Conservation (phyloP, 2,113 vertebrate genomes). For the Gallinago jamesoni region DNA sequence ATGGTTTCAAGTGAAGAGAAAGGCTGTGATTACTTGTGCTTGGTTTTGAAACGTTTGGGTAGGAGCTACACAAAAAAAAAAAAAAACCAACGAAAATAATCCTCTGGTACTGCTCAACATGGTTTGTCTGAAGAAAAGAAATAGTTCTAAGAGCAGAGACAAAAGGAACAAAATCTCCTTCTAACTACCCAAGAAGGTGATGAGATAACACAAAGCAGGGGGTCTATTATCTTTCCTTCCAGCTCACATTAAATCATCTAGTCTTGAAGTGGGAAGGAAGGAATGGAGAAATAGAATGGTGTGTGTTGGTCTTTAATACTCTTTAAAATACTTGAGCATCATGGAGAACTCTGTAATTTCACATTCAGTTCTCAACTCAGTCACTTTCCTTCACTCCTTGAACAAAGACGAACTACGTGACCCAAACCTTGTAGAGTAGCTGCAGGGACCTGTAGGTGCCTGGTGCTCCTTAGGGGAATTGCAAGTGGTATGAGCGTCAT, state of each 20-base stretch:
- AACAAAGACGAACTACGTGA: not conserved
- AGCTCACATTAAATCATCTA: not conserved
- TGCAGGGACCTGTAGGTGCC: not conserved
- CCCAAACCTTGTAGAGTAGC: not conserved
- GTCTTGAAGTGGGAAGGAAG: not conserved
- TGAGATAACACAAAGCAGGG: not conserved
- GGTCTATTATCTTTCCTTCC: not conserved
- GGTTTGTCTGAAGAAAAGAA: not conserved
- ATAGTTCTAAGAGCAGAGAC: not conserved
- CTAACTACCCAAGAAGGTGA: not conserved
- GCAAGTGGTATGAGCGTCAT: not conserved
- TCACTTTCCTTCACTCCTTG: not conserved
- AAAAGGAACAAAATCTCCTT: not conserved
- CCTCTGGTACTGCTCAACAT: not conserved
- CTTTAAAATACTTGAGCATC: not conserved
- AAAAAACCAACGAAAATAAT: not conserved
- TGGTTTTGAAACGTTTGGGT: not conserved
- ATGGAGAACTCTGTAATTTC: not conserved
- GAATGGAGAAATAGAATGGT: not conserved
- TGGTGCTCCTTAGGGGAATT: not conserved
- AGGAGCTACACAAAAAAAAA: not conserved
- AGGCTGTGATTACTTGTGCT: not conserved
- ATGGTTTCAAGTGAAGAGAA: conserved; percentile 30
- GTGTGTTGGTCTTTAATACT: not conserved
- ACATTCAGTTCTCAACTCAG: not conserved